Base-by-base conservation (phyloP, 2,888 invertebrate species). In the Andrena bicolor region DNA sequence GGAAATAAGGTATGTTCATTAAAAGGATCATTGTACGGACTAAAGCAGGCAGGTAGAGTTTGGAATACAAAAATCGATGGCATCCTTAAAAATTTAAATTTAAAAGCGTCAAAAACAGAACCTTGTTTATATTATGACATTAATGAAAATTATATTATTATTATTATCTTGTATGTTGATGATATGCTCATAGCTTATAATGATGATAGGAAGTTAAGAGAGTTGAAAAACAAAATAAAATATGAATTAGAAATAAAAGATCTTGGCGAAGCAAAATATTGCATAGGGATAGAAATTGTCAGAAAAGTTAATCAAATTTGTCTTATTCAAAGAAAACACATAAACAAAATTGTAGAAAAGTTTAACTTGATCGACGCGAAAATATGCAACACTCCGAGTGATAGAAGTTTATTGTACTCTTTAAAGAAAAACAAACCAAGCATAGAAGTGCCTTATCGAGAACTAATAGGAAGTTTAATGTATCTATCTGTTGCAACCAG, bases 91-190 rank as follows among this genome's bases (percentile, higher is more conserved):
- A 58, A 10, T 13, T 26, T 28, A 58, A 51, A 51, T 51, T 51
- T 51, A 4, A 20, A 26, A 7, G 53, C 6, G 5, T 16, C 51
- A 20, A 4, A 28, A 53, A 8, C 68, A 2, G 68, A 68, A 16
- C 53, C 68, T 5, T 68, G 68, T 20, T n/a, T 68, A n/a, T 68
- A 51, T 20, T 7, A 28, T 51, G 51, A 51, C 20, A 51, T 51
- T n/a, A 51, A 51, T 20, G n/a, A 51, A 51, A n/a, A 51, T 51
- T 51, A 51, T 20, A 51, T 26, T 26, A 26, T 26, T 26, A 32
- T 51, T 51, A 51, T 51, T 51, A 60, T 60, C n/a, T 8, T 28
- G 16, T 73, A 65, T 28, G 73, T 73, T 8, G 73, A 73, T 23
- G 64, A 73, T 16, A 65, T 73, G 4, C 26, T 73, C 2, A 64